A percentile compares a stretch with the other conserved stretches of the same genome.
phyloP scores from a whole-genome alignment of 2,888 invertebrate genomes.

The Beris morrisii region DNA sequence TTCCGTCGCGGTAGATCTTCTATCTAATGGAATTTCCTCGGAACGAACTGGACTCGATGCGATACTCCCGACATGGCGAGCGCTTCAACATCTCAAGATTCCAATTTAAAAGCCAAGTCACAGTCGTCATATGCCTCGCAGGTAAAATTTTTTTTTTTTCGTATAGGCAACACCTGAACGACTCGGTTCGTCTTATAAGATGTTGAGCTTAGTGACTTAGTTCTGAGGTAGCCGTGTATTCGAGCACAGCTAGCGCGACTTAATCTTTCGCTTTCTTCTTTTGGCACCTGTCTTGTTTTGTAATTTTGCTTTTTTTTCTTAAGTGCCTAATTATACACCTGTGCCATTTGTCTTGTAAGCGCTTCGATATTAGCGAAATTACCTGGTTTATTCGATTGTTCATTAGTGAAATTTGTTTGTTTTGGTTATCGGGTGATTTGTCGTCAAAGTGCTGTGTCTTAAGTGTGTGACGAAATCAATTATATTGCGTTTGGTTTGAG shows the following conservation, averaged over 20 bases:
- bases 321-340: constrained; percentile 16
- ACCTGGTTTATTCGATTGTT: no score
- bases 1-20: no score
- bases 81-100: no score
- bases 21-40: no score
- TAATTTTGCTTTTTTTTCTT: constrained; percentile 11
- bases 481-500: no score
- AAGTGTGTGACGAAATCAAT: no score
- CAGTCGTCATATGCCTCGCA: background rate
- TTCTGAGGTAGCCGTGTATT: constrained; percentile 23
- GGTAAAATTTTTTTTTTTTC: constrained; percentile 5
- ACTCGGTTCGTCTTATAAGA: constrained; percentile 13
- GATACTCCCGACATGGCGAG: no score
- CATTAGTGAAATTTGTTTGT: no score
- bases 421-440: no score
- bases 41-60: no score
- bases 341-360: constrained; percentile 18
- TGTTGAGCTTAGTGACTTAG: constrained; percentile 22
- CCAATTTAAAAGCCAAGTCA: constrained; percentile 11
- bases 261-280: background rate
- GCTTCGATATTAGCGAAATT: constrained; percentile 9
- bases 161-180: constrained; percentile 28
- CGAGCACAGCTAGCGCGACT: constrained; percentile 21
- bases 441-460: no score
- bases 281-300: constrained; percentile 1